Conservation (phyloP, 2,797 vertebrate species). For the Squalus acanthias region DNA sequence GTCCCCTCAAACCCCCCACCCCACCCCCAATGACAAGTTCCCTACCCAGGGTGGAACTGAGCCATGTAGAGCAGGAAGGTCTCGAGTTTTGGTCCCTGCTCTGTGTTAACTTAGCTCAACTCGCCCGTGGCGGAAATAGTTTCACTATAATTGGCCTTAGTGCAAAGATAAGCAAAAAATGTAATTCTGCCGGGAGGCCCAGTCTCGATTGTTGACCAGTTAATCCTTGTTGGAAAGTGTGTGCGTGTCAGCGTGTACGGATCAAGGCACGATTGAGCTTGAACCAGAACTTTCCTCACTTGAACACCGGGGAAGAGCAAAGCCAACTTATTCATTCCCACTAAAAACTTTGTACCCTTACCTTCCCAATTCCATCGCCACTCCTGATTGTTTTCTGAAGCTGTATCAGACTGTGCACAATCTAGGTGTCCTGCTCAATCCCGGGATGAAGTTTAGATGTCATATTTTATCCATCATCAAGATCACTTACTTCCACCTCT, state of each 20-base stretch:
- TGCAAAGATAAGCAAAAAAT: not conserved
- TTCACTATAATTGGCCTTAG: not conserved
- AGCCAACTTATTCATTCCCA: not conserved
- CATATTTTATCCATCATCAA: no score
- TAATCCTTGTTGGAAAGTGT: not conserved
- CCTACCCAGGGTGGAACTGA: not conserved
- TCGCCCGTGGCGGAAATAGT: not conserved
- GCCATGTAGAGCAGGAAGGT: not conserved
- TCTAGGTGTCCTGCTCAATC: no score
- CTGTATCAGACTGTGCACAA: no score
- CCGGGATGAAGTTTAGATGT: no score
- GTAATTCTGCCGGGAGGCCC: not conserved
- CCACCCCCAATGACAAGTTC: not conserved
- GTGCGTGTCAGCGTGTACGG: not conserved
- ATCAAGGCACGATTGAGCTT: not conserved
- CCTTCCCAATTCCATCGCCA: not conserved
- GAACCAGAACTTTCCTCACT: not conserved
- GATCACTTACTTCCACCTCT: no score
- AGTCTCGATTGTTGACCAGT: not conserved
- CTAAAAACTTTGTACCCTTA: not conserved
- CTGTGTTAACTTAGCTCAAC: not conserved
- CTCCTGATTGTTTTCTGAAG: no score
- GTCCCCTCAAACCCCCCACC: no score
- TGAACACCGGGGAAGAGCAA: not conserved
- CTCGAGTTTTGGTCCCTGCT: not conserved